Evolutionary conservation across 2,797 vertebrate species (phyloP), one percentile per base, ranked within the genome.

Genomic region (Melanotaenia trifasciata): DNA sequence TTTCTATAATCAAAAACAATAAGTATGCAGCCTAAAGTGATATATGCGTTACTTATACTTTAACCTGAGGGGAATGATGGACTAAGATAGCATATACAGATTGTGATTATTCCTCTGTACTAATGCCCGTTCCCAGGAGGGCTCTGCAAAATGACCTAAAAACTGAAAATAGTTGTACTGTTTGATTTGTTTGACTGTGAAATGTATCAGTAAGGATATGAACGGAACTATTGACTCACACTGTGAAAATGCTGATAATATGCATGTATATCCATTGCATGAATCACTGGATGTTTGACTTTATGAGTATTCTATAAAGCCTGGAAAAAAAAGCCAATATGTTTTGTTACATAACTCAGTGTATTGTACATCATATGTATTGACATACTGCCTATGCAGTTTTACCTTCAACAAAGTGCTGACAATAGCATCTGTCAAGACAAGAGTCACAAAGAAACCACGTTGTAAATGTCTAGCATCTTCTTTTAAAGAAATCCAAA

Each of bases 401-500:
- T 54, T 54, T 54, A 13, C 24, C 51, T 26, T 28, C 3, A 26
- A 26, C 11, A 11, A 26, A 26, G 24, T 14, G 6, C 13, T 28
- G 3, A 26, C 28, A 59, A 24, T 56, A n/a, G 28, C 16, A 36
- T 68, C 16, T 78, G 60, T 79, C 35, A 72, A 78, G 63, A 72
- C 72, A 84, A 85, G 67, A 86, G 83, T 74, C 74, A 73, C 68
- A 77, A 54, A 45, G 14, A 51, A 12, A 68, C 38, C 14, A 30
- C n/a, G 56, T 75, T 59, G 81, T 65, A 79, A 84, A 74, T 77
- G 60, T 81, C 78, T 70, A 83, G 66, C 54, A 73, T 80, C 78
- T 85, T 32, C 76, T 72, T 81, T 75, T 78, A 50, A 24, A 22
- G 84, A n/a, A n/a, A 47, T n/a, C 67, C 71, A 80, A 81, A 74